Evolutionary conservation across 1,140 invertebrate genomes (phyloP).

Genomic region (Cherax quadricarinatus): DNA sequence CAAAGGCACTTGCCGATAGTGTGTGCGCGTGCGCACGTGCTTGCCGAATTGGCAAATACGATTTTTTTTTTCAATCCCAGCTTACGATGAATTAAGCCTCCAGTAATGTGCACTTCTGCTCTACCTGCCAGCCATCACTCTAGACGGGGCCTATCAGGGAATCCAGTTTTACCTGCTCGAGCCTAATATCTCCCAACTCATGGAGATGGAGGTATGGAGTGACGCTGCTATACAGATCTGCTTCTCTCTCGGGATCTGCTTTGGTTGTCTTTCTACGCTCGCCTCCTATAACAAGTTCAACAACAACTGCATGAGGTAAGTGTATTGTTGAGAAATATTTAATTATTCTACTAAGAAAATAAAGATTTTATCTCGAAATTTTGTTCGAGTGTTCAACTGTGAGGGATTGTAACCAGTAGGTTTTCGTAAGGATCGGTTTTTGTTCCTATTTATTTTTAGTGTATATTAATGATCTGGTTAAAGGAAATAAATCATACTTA

Average conservation of each 20-base stretch:
- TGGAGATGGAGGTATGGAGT: slow-evolving; percentile 70
- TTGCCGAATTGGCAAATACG: too few species aligned
- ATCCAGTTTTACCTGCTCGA: slow-evolving; percentile 73
- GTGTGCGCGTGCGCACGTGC: too few species aligned
- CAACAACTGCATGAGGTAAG: slow-evolving; percentile 71
- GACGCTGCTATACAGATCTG: slow-evolving; percentile 74
- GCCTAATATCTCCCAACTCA: slow-evolving; percentile 72
- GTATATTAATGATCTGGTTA: too few species aligned
- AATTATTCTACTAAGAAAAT: too few species aligned
- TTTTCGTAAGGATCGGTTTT: too few species aligned
- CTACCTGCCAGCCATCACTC: slow-evolving; percentile 44
- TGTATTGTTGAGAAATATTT: neutral
- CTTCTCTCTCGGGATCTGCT: slow-evolving; percentile 69
- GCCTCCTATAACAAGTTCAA: slow-evolving; percentile 73
- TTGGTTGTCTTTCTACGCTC: slow-evolving; percentile 72
- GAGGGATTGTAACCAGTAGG: too few species aligned
- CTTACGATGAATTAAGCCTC: neutral
- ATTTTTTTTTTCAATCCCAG: too few species aligned
- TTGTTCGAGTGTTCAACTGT: too few species aligned
- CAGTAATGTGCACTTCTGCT: neutral
- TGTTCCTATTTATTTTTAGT: too few species aligned
- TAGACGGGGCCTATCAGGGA: slow-evolving; percentile 72
- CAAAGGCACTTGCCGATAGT: neutral
- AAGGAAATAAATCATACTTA: too few species aligned
- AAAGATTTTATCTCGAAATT: neutral